Base-by-base conservation (phyloP, 2,113 vertebrate species). In the Pterocles orientalis region DNA sequence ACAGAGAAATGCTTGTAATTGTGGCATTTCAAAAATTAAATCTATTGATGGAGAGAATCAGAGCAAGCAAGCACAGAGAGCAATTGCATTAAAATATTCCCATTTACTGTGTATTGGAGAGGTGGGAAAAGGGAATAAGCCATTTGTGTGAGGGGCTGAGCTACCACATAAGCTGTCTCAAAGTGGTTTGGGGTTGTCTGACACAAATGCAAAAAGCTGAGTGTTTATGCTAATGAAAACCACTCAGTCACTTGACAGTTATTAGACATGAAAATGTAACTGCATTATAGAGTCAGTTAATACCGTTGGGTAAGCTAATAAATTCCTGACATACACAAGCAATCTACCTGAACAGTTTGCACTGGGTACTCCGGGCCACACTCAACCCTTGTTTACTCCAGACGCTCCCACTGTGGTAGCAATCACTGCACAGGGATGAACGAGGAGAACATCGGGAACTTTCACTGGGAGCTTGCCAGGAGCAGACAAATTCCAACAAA, bases 211-310 rank as follows among this genome's bases (percentile, higher is more conserved):
- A 54, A 80, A 95, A 91, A 75, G 12, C 80, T 39, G 24, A 62
- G 45, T 8, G 18, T 84, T 89, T 93, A 78, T 92, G 85, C 78
- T 96, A 86, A 95, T 92, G 76, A 94, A 90, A 91, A 70, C 21
- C 60, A 87, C 51, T 90, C 77, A 91, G 79, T 93, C 83, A 91
- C 48, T 83, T 94, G 85, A 75, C 78, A 89, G 66, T 94, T 80
- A 91, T 7, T 94, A 94, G 81, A 86, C 68, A 51, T 53, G 84
- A 93, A 92, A 53, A 94, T 71, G 68, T 82, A 88, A 73, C 11
- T 82, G 56, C 25, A 39, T 57, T 51, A 76, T 5, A 91, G 82
- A 91, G 82, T 39, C 71, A 86, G 79, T 39, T 43, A 93, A 82
- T 53, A 51, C 43, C 29, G n/a, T 6, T 48, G 57, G 13, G 33